phyloP scores from a whole-genome alignment of 2,888 invertebrate species.

The Suillia variegata region DNA sequence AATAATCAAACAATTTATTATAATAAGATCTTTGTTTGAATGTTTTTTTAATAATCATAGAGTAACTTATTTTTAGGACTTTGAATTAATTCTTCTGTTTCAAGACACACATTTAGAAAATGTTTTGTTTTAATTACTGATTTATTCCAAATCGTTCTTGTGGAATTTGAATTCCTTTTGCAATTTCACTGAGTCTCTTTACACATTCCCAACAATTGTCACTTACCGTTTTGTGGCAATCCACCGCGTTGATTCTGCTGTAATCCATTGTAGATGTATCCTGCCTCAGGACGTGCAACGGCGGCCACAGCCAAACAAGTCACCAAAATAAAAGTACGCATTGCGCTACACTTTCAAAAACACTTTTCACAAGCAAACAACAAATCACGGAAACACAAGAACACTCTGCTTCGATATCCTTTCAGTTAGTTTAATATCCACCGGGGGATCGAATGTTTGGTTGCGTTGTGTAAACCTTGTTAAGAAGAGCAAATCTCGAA shows the following conservation, averaged over 20 bases:
- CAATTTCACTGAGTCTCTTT: not conserved
- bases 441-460: no score
- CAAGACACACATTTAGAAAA: no score
- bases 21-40: no score
- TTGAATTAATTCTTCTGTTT: no score
- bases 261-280: constrained; percentile 54
- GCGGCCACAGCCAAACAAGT: constrained; percentile 49
- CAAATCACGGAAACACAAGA: no score
- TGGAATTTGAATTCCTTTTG: not conserved
- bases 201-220: no score
- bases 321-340: constrained; percentile 55
- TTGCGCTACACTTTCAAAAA: constrained; percentile 31
- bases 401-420: not conserved
- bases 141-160: no score
- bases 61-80: no score
- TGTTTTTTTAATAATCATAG: no score
- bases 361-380: no score
- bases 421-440: not conserved
- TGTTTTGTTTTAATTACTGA: not conserved
- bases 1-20: no score
- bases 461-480: constrained; percentile 62
- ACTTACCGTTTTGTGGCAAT: constrained; percentile 61
- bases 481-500: constrained; percentile 42
- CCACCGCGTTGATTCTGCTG: constrained; percentile 60
- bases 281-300: constrained; percentile 56